Evolutionary conservation across 2,888 invertebrate species (phyloP), one percentile per base, ranked within the genome.

Genomic region (Hypolimnas misippus): DNA sequence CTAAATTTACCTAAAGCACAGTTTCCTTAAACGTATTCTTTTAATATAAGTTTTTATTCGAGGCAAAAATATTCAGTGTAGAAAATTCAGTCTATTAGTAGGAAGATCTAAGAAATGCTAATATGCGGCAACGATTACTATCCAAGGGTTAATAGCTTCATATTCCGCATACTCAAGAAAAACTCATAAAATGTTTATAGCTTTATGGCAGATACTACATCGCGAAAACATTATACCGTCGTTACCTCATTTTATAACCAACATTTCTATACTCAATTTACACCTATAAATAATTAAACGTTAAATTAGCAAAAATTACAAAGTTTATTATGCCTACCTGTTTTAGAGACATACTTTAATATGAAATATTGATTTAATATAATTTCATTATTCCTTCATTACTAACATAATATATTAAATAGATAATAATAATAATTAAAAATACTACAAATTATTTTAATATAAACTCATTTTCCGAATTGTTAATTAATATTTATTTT

Each of bases 111-210:
- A 59, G 53, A 21, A 57, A 55, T 56, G 49, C 56, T 67, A 64
- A 64, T 62, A 56, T 64, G 54, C 56, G 55, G 57, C 38, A 16
- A 46, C 29, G 55, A 33, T 55, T 52, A 63, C 51, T 25, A 61
- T 66, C 49, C 55, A 58, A 52, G 35, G 51, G 55, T 58, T 63
- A 58, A 62, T 66, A 61, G 55, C 51, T 57, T 53, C 56, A 57
- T 62, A 50, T 56, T 55, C 44, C 46, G 44, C 60, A 58, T 62
- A 56, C 64, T 29, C 57, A 56, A 66, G 50, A 40, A 54, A 57
- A 62, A 60, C 53, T 52, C 63, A 63, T 66, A 60, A 66, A 63
- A 58, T 60, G 50, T 66, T 66, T 61, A 66, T 54, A 21, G 49
- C 54, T 66, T 54, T 57, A 63, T 66, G 57, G 63, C 56, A 52